phyloP scores from a whole-genome alignment of 2,113 vertebrate species.

The Tyto alba region DNA sequence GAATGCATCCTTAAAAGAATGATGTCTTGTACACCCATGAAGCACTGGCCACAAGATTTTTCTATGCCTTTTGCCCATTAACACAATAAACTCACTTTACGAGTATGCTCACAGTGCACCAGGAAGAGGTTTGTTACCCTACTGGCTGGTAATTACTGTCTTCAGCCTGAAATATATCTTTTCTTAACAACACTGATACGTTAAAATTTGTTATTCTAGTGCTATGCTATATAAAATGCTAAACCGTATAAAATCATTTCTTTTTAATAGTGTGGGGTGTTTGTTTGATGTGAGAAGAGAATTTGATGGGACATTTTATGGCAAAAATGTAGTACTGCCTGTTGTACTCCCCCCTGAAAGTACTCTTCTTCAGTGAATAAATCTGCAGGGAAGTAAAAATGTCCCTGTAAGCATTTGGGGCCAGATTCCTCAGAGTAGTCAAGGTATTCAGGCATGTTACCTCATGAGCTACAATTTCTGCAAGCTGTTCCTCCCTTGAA shows the following conservation, averaged over 20 bases:
- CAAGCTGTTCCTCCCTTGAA: not conserved
- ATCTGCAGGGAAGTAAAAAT: not conserved
- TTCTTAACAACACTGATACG: not conserved
- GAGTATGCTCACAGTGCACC: not conserved
- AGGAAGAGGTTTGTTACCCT: not conserved
- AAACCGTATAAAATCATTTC: not conserved
- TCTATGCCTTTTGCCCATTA: not conserved
- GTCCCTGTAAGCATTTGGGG: accelerated
- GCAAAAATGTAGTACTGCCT: not conserved
- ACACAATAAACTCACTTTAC: not conserved
- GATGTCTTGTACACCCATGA: not conserved
- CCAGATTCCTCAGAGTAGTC: not conserved
- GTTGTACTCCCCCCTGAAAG: not conserved
- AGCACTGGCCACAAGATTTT: not conserved
- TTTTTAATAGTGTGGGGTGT: not conserved
- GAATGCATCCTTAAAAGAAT: not conserved
- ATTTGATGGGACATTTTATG: not conserved
- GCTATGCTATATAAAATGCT: not conserved
- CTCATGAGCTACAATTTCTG: not conserved
- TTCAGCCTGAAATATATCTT: not conserved
- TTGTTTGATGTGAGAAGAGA: not conserved
- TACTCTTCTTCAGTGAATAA: not conserved
- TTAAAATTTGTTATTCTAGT: not conserved
- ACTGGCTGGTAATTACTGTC: not conserved
- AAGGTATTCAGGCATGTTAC: not conserved